Evolutionary conservation across 2,797 vertebrate species (phyloP).

Genomic region (Enteromius mattozi): DNA sequence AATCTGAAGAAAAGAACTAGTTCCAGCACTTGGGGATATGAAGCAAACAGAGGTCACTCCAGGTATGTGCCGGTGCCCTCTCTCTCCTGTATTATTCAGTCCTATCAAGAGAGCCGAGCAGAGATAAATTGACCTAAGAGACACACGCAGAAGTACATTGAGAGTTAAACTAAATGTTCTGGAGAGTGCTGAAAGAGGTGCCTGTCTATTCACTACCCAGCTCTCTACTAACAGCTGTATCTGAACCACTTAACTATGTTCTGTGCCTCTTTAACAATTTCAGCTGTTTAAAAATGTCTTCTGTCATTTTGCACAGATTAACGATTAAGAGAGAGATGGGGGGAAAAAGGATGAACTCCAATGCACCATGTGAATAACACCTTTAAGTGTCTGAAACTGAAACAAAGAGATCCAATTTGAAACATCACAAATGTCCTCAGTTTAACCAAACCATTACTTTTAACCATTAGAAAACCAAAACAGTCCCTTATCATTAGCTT

Average conservation of each 20-base stretch:
- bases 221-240: conserved; percentile 70
- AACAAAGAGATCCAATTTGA: conserved; percentile 32
- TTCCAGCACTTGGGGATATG: conserved; percentile 76
- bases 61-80: conserved; percentile 71
- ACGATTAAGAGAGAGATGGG: conserved; percentile 37
- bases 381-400: not conserved
- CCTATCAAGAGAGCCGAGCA: conserved; percentile 71
- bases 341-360: conserved; percentile 19
- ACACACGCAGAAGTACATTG: conserved; percentile 68
- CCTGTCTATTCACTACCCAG: conserved; percentile 75
- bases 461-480: not conserved
- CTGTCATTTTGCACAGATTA: conserved; percentile 44
- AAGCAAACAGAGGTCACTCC: conserved; percentile 75
- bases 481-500: not conserved
- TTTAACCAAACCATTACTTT: not conserved
- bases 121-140: conserved; percentile 76
- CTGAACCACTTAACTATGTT: conserved; percentile 56
- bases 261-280: conserved; percentile 45
- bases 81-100: conserved; percentile 74
- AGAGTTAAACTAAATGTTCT: conserved; percentile 75
- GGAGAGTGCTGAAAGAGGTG: conserved; percentile 76
- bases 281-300: conserved; percentile 52
- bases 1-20: conserved; percentile 65
- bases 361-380: conserved; percentile 20
- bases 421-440: conserved; percentile 17